Evolutionary conservation across 2,113 vertebrate species (phyloP).

Genomic region (Lophotis ruficrista): DNA sequence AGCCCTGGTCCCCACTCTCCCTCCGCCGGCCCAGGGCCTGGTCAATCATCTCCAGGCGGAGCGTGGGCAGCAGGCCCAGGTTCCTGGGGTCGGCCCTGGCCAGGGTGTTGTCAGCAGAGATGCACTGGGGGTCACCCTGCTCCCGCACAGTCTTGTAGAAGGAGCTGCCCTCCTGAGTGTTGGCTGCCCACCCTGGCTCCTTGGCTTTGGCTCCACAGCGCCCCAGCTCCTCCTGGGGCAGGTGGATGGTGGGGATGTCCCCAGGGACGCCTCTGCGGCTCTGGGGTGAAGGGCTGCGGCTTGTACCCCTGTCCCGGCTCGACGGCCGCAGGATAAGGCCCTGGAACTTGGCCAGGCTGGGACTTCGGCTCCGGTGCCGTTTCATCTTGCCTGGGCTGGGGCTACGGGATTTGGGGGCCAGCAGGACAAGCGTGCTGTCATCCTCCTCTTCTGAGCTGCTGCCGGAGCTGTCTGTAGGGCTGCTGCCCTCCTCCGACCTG

Average conservation of each 20-base stretch:
- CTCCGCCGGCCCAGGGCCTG: constrained; percentile 37
- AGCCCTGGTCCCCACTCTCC: neutral
- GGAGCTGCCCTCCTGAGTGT: constrained; percentile 58
- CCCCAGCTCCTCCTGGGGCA: constrained; percentile 50
- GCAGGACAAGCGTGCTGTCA: constrained; percentile 92
- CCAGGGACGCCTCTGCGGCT: constrained; percentile 57
- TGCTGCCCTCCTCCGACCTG: constrained; percentile 75
- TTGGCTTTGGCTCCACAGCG: constrained; percentile 13
- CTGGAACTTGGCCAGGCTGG: constrained; percentile 87
- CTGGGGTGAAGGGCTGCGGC: constrained; percentile 84
- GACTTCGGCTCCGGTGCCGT: constrained; percentile 83
- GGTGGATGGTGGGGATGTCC: constrained; percentile 75
- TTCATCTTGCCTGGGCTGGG: constrained; percentile 88
- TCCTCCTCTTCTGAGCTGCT: constrained; percentile 89
- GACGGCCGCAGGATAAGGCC: constrained; percentile 85
- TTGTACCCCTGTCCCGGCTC: constrained; percentile 78
- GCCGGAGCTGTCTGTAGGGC: constrained; percentile 85
- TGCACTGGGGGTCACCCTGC: neutral
- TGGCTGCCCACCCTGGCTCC: constrained; percentile 54
- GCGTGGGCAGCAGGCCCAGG: constrained; percentile 70
- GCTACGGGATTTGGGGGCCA: constrained; percentile 90
- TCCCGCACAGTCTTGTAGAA: constrained; percentile 64
- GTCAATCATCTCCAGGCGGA: constrained; percentile 70
- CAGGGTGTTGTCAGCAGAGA: constrained; percentile 44
- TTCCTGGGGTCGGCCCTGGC: constrained; percentile 65